Conservation (phyloP, 1,140 invertebrate genomes). For the Drosophila kanapiae region DNA sequence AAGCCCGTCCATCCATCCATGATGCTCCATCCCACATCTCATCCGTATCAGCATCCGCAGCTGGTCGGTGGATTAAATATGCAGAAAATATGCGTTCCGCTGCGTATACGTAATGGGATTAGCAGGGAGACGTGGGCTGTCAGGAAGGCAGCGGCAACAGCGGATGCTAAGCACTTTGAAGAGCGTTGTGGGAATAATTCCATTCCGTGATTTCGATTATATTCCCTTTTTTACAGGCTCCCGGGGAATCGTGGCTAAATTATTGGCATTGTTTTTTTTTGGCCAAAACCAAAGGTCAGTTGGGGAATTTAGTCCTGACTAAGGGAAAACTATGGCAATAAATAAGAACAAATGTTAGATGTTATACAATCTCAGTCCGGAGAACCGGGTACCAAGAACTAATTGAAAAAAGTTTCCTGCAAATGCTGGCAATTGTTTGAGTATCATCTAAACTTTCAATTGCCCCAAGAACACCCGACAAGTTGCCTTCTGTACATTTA, state of each 20-base stretch:
- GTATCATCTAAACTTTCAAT: conserved; percentile 57
- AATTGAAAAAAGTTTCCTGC: conserved; percentile 63
- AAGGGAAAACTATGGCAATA: conserved; percentile 11
- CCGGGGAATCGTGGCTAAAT: conserved; percentile 34
- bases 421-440: conserved; percentile 43
- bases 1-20: conserved; percentile 15
- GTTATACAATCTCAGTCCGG: background rate
- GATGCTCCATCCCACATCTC: background rate
- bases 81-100: conserved; percentile 54
- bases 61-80: conserved; percentile 50
- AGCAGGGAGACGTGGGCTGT: conserved; percentile 22
- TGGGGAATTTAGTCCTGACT: conserved; percentile 1
- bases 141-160: background rate
- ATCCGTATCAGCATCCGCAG: conserved; percentile 18
- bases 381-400: conserved; percentile 19
- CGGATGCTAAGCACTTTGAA: conserved; percentile 37
- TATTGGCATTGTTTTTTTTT: conserved; percentile 39
- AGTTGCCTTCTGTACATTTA: conserved; percentile 8
- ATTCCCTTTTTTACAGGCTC: conserved; percentile 33
- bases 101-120: conserved; percentile 71
- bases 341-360: conserved; percentile 1
- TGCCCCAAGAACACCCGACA: conserved; percentile 26
- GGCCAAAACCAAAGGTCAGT: background rate
- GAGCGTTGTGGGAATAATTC: conserved; percentile 54
- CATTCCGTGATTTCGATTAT: conserved; percentile 56